Evolutionary conservation across 2,888 invertebrate genomes (phyloP).

Genomic region (Orchesella flavescens): DNA sequence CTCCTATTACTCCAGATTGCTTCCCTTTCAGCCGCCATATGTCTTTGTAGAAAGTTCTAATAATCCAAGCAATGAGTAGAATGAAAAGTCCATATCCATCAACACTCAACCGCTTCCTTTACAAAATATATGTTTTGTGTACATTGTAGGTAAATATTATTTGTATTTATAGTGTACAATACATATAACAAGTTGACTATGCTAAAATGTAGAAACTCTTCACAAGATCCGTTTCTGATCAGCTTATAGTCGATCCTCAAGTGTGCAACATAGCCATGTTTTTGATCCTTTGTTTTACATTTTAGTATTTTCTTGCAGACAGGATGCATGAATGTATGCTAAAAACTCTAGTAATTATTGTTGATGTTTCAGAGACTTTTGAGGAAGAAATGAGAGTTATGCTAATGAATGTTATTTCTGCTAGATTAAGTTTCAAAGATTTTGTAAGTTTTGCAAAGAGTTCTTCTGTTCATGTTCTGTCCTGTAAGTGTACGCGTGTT

Average conservation of each 20-base stretch:
- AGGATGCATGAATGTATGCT: not conserved
- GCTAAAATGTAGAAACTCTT: no score
- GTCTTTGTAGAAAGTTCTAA: slow-evolving; percentile 63
- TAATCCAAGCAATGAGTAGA: no score
- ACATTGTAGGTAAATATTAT: not conserved
- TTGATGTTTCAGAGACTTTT: no score
- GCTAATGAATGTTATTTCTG: no score
- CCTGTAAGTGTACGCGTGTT: not conserved
- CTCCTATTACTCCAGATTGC: slow-evolving; percentile 69
- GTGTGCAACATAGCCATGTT: not conserved
- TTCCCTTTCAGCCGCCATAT: slow-evolving; percentile 70
- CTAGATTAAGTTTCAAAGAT: not conserved
- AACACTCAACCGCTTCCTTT: no score
- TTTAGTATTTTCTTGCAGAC: not conserved
- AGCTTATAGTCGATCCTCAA: slow-evolving; percentile 54
- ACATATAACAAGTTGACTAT: no score
- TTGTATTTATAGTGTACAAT: no score
- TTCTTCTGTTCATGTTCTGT: not conserved
- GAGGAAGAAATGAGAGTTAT: not conserved
- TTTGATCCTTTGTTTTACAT: not conserved
- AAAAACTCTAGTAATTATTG: no score
- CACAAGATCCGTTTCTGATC: slow-evolving; percentile 25
- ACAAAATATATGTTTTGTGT: no score
- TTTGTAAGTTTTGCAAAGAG: not conserved
- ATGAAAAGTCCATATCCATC: no score